Evolutionary conservation across 2,888 invertebrate genomes (phyloP).

Genomic region (Macrophya alboannulata): DNA sequence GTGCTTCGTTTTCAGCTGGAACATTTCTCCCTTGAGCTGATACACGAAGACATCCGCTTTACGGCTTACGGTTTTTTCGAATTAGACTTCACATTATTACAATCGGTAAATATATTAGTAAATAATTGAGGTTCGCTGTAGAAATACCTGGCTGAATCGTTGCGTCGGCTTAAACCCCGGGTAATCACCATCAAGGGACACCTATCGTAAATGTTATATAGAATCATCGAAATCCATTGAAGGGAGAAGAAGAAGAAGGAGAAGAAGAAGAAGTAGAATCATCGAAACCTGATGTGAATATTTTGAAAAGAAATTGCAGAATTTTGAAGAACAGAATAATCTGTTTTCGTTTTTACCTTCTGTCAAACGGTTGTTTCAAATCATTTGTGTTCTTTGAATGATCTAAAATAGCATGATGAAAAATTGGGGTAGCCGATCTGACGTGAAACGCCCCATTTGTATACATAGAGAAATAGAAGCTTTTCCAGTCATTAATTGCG

Average conservation of each 20-base stretch:
- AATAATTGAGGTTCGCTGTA: neutral
- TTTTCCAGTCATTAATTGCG: neutral
- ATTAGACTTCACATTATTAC: neutral
- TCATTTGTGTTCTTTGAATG: neutral
- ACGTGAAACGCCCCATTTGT: neutral
- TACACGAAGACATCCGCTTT: neutral
- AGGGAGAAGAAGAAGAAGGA: too few species aligned
- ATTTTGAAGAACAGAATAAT: neutral
- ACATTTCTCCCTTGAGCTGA: neutral
- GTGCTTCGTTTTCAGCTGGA: neutral
- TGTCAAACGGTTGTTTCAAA: neutral
- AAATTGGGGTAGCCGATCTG: too few species aligned
- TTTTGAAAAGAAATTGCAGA: neutral
- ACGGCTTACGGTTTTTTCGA: slow-evolving; percentile 1
- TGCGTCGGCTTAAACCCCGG: neutral
- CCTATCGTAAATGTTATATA: neutral
- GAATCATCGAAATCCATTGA: too few species aligned
- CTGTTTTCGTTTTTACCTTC: too few species aligned
- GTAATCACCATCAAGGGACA: neutral
- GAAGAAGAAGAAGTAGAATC: too few species aligned
- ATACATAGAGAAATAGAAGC: neutral
- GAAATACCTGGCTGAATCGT: neutral
- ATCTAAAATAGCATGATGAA: neutral
- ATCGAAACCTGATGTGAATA: neutral
- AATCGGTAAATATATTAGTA: neutral